Base-by-base conservation (phyloP, 2,113 vertebrate genomes). In the Catharus bicknelli region DNA sequence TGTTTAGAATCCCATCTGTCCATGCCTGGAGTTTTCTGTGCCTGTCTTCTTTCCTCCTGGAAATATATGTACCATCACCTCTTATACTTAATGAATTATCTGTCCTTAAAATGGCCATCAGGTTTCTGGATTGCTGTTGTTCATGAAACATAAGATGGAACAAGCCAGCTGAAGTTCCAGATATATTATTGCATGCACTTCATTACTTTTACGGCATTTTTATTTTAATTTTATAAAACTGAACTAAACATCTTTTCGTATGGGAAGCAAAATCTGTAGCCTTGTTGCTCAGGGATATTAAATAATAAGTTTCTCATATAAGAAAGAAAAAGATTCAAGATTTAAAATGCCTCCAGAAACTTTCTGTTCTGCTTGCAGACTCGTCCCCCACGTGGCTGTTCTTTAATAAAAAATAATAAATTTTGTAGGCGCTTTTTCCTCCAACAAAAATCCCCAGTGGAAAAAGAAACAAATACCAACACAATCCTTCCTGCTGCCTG, bases 301-400 rank as follows among this genome's bases (percentile, higher is more conserved):
- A 90, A 76, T 86, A 87, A 90, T 45, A 75, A 59, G 63, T 73
- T 90, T 72, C 54, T 83, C 87, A 53, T n/a, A 55, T 68, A 85
- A 55, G 23, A 85, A 6, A 69, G 51, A 43, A 86, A 47, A 73
- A 17, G 4, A 81, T 43, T 85, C 29, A 53, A 80, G 68, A 73
- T 83, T 90, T 90, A 90, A 90, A 94, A 86, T 83, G 82, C 74
- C 72, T 85, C 38, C 78, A 69, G 94, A 88, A 95, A 88, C 40
- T 57, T 50, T 47, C 30, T 73, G 20, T 27, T 64, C 48, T 92
- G 54, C 67, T 95, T 70, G 77, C 66, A 92, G 84, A 93, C 80
- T 67, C 12, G 29, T 12, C 27, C 76, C 45, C 73, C 3, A 1
- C 2, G 10, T 7, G 61, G 64, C 26, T 89, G n/a, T 55, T 75